phyloP scores from a whole-genome alignment of 2,797 vertebrate species.

The Micrastur ruficollis region DNA sequence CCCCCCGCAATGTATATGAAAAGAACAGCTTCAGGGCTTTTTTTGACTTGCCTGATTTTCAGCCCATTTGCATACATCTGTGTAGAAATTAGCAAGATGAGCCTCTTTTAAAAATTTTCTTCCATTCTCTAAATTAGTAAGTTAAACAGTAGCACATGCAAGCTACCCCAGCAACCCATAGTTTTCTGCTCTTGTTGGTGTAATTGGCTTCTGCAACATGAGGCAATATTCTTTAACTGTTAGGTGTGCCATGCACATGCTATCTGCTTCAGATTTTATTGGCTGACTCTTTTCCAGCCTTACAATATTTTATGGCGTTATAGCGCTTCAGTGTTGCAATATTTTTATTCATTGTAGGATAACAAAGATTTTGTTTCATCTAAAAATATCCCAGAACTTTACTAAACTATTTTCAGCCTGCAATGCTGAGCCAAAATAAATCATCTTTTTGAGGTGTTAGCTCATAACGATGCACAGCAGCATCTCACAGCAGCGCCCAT shows the following conservation, averaged over 20 bases:
- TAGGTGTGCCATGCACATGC: neutral
- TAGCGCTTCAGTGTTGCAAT: neutral
- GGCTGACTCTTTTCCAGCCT: neutral
- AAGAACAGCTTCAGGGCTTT: conserved; percentile 64
- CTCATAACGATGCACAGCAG: neutral
- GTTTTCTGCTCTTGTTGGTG: neutral
- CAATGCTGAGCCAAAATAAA: neutral
- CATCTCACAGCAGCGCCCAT: neutral
- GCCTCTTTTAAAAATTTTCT: conserved; percentile 26
- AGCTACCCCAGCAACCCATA: conserved; percentile 20
- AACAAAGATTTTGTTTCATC: conserved; percentile 37
- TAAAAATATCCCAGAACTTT: conserved; percentile 29
- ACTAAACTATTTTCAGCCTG: conserved; percentile 15
- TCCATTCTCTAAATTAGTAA: conserved; percentile 50
- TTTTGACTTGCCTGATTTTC: conserved; percentile 64
- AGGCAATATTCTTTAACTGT: neutral
- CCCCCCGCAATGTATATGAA: conserved; percentile 41
- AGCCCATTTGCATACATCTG: conserved; percentile 64
- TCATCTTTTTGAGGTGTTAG: neutral
- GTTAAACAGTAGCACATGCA: conserved; percentile 34
- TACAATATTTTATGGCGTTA: neutral
- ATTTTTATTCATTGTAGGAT: neutral
- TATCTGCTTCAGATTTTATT: neutral
- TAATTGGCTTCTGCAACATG: neutral
- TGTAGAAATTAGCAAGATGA: conserved; percentile 52